Percentiles rank a stretch among this genome's conserved stretches.
Conservation (phyloP, 2,113 vertebrate species). For the Neomonachus schauinslandi region DNA sequence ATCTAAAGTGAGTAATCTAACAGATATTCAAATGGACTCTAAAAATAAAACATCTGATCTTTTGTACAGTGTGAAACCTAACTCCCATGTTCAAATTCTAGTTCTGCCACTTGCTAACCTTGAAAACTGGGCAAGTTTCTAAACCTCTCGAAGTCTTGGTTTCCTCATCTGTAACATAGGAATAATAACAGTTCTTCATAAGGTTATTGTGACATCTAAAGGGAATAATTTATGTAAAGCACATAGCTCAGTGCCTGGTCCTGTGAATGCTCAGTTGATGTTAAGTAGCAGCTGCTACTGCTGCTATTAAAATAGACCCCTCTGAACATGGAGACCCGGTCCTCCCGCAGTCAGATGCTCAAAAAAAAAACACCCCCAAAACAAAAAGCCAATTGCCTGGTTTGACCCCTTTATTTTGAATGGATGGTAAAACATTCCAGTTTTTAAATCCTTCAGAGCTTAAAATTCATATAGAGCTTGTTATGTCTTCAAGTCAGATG, state of each 20-base stretch:
- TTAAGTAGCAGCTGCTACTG: background rate
- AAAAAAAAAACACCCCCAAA: background rate
- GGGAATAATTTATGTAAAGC: background rate
- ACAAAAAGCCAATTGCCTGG: background rate
- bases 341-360: background rate
- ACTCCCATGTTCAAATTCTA: background rate
- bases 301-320: background rate
- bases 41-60: background rate
- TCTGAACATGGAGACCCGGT: background rate
- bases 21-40: background rate
- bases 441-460: conserved; percentile 47
- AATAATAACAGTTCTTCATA: background rate
- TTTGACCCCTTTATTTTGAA: conserved; percentile 43
- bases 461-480: conserved; percentile 32
- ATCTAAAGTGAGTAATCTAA: background rate
- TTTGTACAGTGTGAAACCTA: background rate
- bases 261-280: background rate
- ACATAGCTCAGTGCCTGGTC: background rate
- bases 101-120: background rate
- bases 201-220: background rate
- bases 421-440: background rate
- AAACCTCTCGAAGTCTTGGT: background rate
- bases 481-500: background rate
- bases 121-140: background rate
- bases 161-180: background rate